Evolutionary conservation across 2,797 vertebrate species (phyloP).

Genomic region (Phoebastria nigripes): DNA sequence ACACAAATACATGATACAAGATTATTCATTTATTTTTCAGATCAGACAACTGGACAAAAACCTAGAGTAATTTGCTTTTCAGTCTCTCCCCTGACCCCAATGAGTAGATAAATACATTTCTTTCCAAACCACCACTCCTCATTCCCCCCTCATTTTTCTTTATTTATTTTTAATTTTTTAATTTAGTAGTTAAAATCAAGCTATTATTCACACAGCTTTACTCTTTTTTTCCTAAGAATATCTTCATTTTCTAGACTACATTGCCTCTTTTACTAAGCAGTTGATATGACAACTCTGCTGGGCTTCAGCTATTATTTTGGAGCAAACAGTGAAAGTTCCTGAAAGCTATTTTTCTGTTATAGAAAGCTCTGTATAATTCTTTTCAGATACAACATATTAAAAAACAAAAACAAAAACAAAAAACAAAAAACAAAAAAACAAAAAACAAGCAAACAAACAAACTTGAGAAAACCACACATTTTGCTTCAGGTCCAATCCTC

Average conservation of each 20-base stretch:
- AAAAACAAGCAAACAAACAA: too few relatives aligned
- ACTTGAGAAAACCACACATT: neutral
- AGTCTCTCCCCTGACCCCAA: neutral
- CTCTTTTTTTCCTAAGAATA: neutral
- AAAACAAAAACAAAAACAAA: too few relatives aligned
- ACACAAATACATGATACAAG: neutral
- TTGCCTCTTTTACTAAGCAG: neutral
- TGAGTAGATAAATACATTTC: neutral
- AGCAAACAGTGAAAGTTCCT: neutral
- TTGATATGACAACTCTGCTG: accelerated
- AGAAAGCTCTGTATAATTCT: neutral
- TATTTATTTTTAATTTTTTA: neutral
- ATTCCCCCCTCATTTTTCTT: neutral
- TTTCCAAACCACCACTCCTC: neutral
- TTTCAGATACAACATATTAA: neutral
- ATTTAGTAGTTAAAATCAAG: neutral
- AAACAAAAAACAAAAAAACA: too few relatives aligned
- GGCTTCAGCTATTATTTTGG: neutral
- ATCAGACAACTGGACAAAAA: neutral
- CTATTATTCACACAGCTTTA: neutral
- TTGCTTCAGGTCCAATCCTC: neutral
- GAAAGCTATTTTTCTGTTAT: neutral
- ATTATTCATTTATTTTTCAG: neutral
- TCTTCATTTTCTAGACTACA: neutral
- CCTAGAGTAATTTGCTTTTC: neutral